Conservation (phyloP, 2,797 vertebrate genomes). For the Parauchenoglanis punctatus region DNA sequence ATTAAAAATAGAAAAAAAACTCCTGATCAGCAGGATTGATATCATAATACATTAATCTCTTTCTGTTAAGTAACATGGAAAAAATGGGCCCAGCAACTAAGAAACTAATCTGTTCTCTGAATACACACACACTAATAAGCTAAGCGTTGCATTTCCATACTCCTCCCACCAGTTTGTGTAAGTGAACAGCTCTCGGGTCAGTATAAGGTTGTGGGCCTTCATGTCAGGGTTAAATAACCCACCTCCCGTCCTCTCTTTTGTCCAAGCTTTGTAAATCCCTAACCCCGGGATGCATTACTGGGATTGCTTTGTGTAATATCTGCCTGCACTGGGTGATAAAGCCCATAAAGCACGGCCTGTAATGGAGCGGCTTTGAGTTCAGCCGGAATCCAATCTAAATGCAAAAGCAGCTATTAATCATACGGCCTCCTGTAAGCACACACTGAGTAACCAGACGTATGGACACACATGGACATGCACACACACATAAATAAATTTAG, state of each 20-base stretch:
- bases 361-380: conserved; percentile 51
- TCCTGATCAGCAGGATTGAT: not conserved
- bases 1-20: conserved; percentile 2
- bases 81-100: not conserved
- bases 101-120: conserved; percentile 9
- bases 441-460: conserved; percentile 35
- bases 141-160: not conserved
- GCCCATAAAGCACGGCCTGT: conserved; percentile 49
- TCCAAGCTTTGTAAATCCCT: conserved; percentile 49
- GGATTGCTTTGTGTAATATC: conserved; percentile 59
- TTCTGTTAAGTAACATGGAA: not conserved
- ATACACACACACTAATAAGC: not conserved
- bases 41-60: not conserved
- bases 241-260: conserved; percentile 25
- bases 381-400: conserved; percentile 59
- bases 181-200: conserved; percentile 12
- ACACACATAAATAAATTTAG: conserved; percentile 6
- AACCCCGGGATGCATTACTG: conserved; percentile 51
- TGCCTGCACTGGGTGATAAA: conserved; percentile 47
- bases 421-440: conserved; percentile 29
- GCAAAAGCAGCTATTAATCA: conserved; percentile 59
- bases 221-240: conserved; percentile 47
- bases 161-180: not conserved
- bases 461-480: conserved; percentile 1
- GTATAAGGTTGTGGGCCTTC: conserved; percentile 21